A percentile compares a stretch with the other conserved stretches of the same genome.
phyloP scores from a whole-genome alignment of 2,888 invertebrate genomes.

The Sicus ferrugineus region DNA sequence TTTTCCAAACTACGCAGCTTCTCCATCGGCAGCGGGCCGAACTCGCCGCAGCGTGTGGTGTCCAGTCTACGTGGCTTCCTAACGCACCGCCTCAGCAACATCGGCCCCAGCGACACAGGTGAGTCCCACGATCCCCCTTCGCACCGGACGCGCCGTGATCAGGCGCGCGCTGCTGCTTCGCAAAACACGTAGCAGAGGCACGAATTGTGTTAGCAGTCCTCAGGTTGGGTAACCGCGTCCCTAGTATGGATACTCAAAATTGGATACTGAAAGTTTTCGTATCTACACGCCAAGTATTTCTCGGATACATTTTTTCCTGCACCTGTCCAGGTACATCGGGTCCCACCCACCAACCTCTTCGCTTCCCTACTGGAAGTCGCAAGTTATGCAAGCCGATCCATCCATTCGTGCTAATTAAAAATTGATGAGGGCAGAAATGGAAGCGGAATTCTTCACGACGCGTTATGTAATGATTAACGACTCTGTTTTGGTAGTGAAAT shows the following conservation, averaged over 20 bases:
- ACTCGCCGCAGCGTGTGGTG: slow-evolving; percentile 76
- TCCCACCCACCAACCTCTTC: not conserved
- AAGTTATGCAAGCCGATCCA: not conserved
- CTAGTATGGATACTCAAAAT: too few relatives aligned
- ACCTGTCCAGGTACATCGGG: not conserved
- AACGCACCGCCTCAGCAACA: slow-evolving; percentile 72
- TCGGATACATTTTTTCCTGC: slow-evolving; percentile 1
- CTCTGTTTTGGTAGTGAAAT: too few relatives aligned
- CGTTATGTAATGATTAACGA: too few relatives aligned
- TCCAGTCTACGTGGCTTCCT: slow-evolving; percentile 78
- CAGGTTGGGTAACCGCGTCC: too few relatives aligned
- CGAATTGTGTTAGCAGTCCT: too few relatives aligned
- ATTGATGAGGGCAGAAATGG: not conserved
- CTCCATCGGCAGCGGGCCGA: slow-evolving; percentile 73
- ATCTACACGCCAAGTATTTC: not conserved
- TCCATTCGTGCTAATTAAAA: not conserved
- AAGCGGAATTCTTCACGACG: too few relatives aligned
- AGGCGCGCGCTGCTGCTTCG: too few relatives aligned
- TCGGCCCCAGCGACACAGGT: slow-evolving; percentile 79
- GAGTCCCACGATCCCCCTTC: slow-evolving; percentile 51
- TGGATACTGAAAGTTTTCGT: too few relatives aligned
- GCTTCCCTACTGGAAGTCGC: too few relatives aligned
- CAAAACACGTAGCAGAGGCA: too few relatives aligned
- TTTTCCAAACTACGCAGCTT: slow-evolving; percentile 73
- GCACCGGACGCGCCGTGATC: too few relatives aligned